Evolutionary conservation across 2,113 vertebrate species (phyloP).

Genomic region (Todiramphus chloris): DNA sequence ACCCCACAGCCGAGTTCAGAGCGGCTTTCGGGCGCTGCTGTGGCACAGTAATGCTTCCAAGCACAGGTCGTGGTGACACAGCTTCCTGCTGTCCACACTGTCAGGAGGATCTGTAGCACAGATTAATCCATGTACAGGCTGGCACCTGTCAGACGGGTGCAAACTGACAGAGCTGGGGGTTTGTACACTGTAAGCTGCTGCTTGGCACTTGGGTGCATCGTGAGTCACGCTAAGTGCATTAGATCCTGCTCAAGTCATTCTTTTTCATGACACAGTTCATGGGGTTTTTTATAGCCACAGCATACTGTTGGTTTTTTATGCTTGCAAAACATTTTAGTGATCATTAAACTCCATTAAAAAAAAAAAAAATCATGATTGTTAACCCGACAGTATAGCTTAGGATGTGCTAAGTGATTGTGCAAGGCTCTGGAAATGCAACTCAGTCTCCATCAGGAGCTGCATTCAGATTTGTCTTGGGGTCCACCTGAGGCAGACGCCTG

Average conservation of each 20-base stretch:
- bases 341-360: not conserved
- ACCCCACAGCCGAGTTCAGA: accelerated
- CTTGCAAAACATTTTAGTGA: not conserved
- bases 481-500: not conserved
- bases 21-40: not conserved
- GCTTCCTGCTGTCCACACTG: not conserved
- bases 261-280: not conserved
- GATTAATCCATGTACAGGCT: not conserved
- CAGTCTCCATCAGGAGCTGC: not conserved
- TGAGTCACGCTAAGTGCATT: not conserved
- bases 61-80: not conserved
- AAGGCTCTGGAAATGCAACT: not conserved
- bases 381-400: not conserved
- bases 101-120: not conserved
- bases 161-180: not conserved
- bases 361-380: not conserved
- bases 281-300: not conserved
- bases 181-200: not conserved
- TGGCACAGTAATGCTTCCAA: not conserved
- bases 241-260: not conserved
- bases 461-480: not conserved
- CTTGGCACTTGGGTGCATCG: not conserved
- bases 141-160: not conserved
- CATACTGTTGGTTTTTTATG: not conserved
- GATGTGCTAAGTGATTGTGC: not conserved